Percentiles rank a stretch among this genome's conserved stretches.
Conservation (phyloP, 2,888 invertebrate species). For the Amphipyra berbera region DNA sequence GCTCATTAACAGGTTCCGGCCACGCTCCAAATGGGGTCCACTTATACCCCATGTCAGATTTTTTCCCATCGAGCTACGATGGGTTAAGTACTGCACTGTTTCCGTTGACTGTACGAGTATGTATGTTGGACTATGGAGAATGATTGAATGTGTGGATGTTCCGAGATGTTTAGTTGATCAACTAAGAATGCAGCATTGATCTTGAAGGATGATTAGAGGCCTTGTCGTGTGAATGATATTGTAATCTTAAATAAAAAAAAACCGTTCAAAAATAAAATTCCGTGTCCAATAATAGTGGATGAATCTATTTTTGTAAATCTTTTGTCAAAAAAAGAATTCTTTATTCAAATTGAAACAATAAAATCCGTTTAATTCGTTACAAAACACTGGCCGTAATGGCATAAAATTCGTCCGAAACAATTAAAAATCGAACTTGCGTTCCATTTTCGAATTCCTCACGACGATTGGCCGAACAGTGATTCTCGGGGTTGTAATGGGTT, state of each 20-base stretch:
- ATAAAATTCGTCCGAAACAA: slow-evolving; percentile 81
- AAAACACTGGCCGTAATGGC: slow-evolving; percentile 72
- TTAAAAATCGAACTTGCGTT: slow-evolving; percentile 86
- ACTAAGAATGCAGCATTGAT: neutral
- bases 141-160: neutral
- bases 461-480: slow-evolving; percentile 84
- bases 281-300: neutral
- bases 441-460: slow-evolving; percentile 82
- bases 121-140: slow-evolving; percentile 4
- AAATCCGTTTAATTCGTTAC: slow-evolving; percentile 69
- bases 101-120: slow-evolving; percentile 21
- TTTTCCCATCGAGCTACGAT: slow-evolving; percentile 54
- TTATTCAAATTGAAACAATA: slow-evolving; percentile 69
- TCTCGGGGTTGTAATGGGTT: slow-evolving; percentile 88
- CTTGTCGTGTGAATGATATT: too few species aligned
- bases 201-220: neutral
- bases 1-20: slow-evolving; percentile 86
- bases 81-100: slow-evolving; percentile 43
- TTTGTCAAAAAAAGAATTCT: slow-evolving; percentile 23
- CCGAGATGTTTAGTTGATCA: slow-evolving; percentile 1
- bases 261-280: neutral
- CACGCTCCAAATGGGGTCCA: slow-evolving; percentile 64
- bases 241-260: neutral
- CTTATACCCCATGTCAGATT: slow-evolving; percentile 51
- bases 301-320: slow-evolving; percentile 6